Evolutionary conservation across 2,888 invertebrate species (phyloP).

Genomic region (Ctenicera cuprea): DNA sequence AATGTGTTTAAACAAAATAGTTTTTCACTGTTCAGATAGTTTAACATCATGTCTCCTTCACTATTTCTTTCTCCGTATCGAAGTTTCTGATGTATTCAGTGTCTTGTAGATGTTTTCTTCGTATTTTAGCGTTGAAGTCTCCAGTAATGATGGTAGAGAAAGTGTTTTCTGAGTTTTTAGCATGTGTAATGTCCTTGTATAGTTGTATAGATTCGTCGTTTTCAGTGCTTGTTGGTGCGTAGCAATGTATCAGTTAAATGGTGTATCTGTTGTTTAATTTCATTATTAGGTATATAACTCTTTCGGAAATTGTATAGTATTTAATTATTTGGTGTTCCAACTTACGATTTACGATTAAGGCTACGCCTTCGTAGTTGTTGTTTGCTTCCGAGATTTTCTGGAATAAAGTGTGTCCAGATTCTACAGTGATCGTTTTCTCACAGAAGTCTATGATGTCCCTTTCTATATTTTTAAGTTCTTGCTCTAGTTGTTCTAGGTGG

Average conservation of each 20-base stretch:
- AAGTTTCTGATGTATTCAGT: slow-evolving; percentile 19
- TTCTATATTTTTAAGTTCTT: too few relatives aligned
- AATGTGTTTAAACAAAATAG: neutral
- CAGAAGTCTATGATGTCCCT: neutral
- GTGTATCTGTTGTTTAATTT: slow-evolving; percentile 1
- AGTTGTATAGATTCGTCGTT: slow-evolving; percentile 9
- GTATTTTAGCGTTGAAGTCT: slow-evolving; percentile 30
- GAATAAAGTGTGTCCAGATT: slow-evolving; percentile 3
- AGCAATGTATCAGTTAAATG: slow-evolving; percentile 29
- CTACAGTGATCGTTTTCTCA: neutral
- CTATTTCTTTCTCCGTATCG: slow-evolving; percentile 27
- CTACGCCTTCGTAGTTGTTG: neutral
- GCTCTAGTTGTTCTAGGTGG: too few relatives aligned
- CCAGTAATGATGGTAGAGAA: slow-evolving; percentile 18
- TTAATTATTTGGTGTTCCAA: slow-evolving; percentile 10
- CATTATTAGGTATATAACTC: slow-evolving; percentile 6
- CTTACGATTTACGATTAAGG: neutral
- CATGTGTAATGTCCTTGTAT: slow-evolving; percentile 18
- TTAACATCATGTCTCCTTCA: slow-evolving; percentile 5
- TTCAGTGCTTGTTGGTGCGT: slow-evolving; percentile 22
- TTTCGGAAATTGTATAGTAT: slow-evolving; percentile 23
- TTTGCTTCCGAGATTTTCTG: slow-evolving; percentile 3
- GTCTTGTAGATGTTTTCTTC: slow-evolving; percentile 5
- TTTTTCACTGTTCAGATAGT: slow-evolving; percentile 15
- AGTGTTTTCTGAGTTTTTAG: slow-evolving; percentile 9